Percentiles rank a stretch among this genome's conserved stretches.
Conservation (phyloP, 2,113 vertebrate genomes). For the Limnothrissa miodon region DNA sequence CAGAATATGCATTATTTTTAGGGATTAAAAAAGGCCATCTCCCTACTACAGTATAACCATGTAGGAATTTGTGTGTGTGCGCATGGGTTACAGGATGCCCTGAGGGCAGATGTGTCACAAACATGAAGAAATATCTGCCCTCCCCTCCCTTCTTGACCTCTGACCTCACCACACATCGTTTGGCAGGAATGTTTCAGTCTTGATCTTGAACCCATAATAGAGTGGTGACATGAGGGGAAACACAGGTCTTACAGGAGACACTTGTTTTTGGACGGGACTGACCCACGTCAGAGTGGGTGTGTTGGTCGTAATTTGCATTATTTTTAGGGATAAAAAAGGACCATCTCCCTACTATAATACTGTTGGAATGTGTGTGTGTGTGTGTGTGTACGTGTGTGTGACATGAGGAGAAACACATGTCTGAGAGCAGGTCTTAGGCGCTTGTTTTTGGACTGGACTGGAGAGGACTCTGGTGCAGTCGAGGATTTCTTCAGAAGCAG, state of each 20-base stretch:
- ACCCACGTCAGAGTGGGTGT: no score
- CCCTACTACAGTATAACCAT: background rate
- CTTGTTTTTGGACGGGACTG: no score
- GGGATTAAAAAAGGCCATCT: background rate
- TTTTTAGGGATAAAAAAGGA: no score
- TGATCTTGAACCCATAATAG: background rate
- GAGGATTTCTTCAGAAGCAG: background rate
- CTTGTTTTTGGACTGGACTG: no score
- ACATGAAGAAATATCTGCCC: background rate
- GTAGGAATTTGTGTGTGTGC: background rate
- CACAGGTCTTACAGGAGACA: no score
- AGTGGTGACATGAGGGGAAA: background rate
- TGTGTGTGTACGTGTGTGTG: no score
- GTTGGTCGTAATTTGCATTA: no score
- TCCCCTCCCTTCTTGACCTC: background rate
- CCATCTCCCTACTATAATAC: no score
- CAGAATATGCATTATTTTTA: background rate
- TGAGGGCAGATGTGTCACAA: background rate
- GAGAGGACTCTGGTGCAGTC: background rate
- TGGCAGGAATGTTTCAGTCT: background rate
- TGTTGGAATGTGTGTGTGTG: no score
- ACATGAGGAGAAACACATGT: no score
- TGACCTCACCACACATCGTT: background rate
- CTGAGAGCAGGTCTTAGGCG: no score
- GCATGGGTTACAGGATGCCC: background rate